Conservation (phyloP, 2,888 invertebrate genomes). For the Theretra japonica region DNA sequence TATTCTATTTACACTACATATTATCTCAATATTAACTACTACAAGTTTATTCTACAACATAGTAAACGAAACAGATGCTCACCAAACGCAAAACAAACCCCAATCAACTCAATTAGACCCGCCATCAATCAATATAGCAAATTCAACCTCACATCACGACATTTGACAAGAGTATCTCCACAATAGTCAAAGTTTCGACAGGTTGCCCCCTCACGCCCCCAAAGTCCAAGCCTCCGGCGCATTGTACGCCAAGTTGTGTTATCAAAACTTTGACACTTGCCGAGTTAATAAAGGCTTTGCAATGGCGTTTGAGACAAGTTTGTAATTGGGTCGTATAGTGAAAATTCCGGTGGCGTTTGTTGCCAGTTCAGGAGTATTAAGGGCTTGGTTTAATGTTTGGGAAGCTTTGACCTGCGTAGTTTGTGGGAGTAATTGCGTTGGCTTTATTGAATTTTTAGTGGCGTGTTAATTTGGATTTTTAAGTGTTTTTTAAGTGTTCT, state of each 20-base stretch:
- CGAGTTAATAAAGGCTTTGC: conserved; percentile 38
- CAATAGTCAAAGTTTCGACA: conserved; percentile 13
- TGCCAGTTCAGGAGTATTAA: neutral
- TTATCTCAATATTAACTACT: too few species aligned
- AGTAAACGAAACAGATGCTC: neutral
- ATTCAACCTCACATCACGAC: conserved; percentile 3
- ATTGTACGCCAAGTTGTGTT: conserved; percentile 30
- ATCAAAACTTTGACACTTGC: conserved; percentile 51
- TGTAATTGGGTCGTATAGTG: conserved; percentile 37
- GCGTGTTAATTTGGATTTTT: neutral
- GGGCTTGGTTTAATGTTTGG: neutral
- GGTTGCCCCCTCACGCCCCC: neutral
- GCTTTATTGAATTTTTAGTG: neutral
- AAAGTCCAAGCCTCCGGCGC: neutral
- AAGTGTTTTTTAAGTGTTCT: neutral
- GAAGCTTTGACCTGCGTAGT: neutral
- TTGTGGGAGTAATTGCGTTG: neutral
- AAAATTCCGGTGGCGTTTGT: neutral
- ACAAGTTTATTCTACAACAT: neutral
- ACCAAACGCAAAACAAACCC: conserved; percentile 4
- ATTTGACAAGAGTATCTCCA: neutral
- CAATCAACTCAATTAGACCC: neutral
- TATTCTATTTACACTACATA: too few species aligned
- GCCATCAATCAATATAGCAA: conserved; percentile 19
- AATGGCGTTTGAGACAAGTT: conserved; percentile 37